phyloP scores from a whole-genome alignment of 2,797 vertebrate species.

The Pelobates cultripes region DNA sequence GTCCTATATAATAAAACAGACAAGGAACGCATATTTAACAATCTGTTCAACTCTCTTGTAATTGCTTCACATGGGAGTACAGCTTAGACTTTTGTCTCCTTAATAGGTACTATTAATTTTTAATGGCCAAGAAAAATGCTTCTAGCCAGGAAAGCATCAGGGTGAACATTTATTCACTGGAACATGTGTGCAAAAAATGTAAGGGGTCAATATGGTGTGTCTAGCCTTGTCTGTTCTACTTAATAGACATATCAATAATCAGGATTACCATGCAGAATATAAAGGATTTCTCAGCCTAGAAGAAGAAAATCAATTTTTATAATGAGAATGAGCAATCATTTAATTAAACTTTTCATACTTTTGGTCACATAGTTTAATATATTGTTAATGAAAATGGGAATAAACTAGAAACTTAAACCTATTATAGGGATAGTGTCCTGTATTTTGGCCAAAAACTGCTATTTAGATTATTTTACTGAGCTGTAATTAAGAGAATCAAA shows the following conservation, averaged over 20 bases:
- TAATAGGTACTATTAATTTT: conserved; percentile 66
- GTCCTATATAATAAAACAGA: conserved; percentile 61
- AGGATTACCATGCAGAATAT: conserved; percentile 8
- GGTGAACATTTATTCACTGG: conserved; percentile 61
- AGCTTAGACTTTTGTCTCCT: conserved; percentile 65
- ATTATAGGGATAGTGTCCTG: not conserved
- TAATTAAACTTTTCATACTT: conserved; percentile 2
- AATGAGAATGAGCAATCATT: conserved; percentile 13
- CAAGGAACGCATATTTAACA: conserved; percentile 63
- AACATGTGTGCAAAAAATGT: conserved; percentile 47
- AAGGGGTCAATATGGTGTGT: conserved; percentile 27
- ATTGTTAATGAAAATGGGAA: not conserved
- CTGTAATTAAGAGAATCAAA: too few species aligned
- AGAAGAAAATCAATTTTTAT: not conserved
- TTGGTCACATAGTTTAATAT: not conserved
- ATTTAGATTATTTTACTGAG: too few species aligned
- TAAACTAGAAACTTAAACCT: not conserved
- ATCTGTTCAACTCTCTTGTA: conserved; percentile 64
- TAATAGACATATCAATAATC: conserved; percentile 36
- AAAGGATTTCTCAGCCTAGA: not conserved
- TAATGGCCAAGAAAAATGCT: conserved; percentile 59
- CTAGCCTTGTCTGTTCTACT: conserved; percentile 32
- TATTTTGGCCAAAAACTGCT: not conserved
- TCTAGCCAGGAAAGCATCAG: conserved; percentile 55
- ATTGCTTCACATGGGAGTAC: conserved; percentile 68